Evolutionary conservation across 2,888 invertebrate genomes (phyloP).

Genomic region (Horisme vitalbata): DNA sequence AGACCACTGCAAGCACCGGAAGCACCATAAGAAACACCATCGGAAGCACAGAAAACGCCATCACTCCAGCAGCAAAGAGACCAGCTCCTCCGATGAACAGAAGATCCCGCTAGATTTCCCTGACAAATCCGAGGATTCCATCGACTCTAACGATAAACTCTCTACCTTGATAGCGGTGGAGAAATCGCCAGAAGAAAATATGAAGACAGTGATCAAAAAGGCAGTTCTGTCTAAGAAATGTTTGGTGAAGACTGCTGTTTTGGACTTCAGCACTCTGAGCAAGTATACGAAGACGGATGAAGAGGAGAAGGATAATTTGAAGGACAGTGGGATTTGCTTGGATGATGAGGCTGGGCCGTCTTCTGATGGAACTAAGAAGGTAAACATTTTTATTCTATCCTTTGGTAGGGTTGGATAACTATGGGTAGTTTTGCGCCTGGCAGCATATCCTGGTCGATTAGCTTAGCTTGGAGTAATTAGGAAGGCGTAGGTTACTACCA

Average conservation of each 20-base stretch:
- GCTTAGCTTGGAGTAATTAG: no score
- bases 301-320: conserved; percentile 63
- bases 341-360: conserved; percentile 60
- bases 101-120: conserved; percentile 66
- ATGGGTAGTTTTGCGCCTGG: no score
- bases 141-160: conserved; percentile 63
- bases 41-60: conserved; percentile 91
- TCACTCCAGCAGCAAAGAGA: conserved; percentile 78
- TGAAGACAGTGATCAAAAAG: conserved; percentile 74
- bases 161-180: conserved; percentile 67
- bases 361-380: conserved; percentile 64
- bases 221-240: conserved; percentile 65
- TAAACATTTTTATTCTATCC: conserved; percentile 29
- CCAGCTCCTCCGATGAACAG: conserved; percentile 79
- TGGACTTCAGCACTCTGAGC: conserved; percentile 67
- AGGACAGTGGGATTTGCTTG: conserved; percentile 70
- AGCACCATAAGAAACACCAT: conserved; percentile 90
- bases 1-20: conserved; percentile 87
- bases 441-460: no score
- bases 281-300: conserved; percentile 59
- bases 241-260: conserved; percentile 65
- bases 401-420: no score
- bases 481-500: no score
- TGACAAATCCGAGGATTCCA: conserved; percentile 74
- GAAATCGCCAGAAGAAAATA: conserved; percentile 67